These are phyloP conservation scores for Luffia ferchaultella DNA, from an alignment of 2,888 invertebrate species.

Conservation along the genomic window DNA sequence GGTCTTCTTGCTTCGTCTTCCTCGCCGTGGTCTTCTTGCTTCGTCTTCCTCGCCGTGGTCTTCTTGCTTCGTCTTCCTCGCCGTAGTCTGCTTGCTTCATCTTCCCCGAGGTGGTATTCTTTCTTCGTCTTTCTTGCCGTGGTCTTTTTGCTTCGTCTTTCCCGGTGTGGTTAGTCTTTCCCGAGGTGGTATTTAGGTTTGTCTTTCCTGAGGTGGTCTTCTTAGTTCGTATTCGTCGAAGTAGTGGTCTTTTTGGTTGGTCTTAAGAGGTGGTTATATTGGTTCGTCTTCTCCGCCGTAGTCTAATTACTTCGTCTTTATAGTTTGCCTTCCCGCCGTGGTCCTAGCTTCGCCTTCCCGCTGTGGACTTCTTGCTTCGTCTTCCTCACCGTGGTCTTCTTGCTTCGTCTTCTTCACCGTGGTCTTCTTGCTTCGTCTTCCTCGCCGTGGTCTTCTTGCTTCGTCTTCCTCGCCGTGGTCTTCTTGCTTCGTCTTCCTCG, in stretches of 20 bases:
- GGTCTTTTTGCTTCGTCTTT: not conserved
- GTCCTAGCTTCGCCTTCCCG: too few relatives aligned
- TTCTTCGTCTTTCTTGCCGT: not conserved
- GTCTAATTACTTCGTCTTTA: not conserved
- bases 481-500: not conserved
- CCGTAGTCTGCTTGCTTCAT: too few relatives aligned
- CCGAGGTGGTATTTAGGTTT: not conserved
- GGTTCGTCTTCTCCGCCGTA: not conserved
- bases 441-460: not conserved
- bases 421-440: not conserved
- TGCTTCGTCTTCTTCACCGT: not conserved
- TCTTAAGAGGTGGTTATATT: not conserved
- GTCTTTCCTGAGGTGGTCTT: too few relatives aligned
- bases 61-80: not conserved
- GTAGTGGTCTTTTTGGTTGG: not conserved
- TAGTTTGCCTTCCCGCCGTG: not conserved
- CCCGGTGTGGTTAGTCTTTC: too few relatives aligned
- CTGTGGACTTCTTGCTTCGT: not conserved
- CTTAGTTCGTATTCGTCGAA: too few relatives aligned
- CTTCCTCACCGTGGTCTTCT: not conserved
- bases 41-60: not conserved
- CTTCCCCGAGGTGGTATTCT: not conserved
- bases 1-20: not conserved
- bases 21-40: not conserved
- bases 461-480: not conserved